Evolutionary conservation across 2,888 invertebrate species (phyloP).

Genomic region (Cactoblastis cactorum): DNA sequence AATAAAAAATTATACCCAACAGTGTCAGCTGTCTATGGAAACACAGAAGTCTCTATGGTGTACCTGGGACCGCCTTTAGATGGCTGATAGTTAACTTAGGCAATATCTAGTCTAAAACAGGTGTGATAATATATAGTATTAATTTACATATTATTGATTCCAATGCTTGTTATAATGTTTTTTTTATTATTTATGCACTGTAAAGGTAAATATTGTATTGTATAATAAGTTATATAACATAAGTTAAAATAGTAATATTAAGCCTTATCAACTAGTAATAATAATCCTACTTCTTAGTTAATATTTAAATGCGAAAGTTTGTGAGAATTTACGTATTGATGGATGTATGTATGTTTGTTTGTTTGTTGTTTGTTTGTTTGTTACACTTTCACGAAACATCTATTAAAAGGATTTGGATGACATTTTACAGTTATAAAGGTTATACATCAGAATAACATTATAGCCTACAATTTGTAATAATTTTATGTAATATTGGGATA

Average conservation of each 20-base stretch:
- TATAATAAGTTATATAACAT: not conserved
- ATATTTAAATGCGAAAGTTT: no score
- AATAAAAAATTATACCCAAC: slow-evolving; percentile 96
- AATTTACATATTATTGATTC: slow-evolving; percentile 2
- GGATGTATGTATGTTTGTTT: no score
- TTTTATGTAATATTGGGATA: no score
- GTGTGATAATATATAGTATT: slow-evolving; percentile 15
- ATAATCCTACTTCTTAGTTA: no score
- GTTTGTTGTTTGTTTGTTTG: no score
- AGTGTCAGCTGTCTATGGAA: slow-evolving; percentile 98
- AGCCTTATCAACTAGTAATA: not conserved
- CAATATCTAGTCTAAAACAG: slow-evolving; percentile 23
- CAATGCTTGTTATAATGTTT: slow-evolving; percentile 4
- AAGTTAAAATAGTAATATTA: not conserved
- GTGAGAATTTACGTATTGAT: no score
- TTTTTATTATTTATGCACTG: not conserved
- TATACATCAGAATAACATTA: no score
- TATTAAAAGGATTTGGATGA: no score
- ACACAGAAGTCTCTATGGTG: slow-evolving; percentile 99
- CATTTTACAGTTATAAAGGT: no score
- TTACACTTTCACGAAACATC: no score
- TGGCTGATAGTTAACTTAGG: slow-evolving; percentile 82
- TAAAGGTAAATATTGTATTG: not conserved
- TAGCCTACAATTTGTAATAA: no score
- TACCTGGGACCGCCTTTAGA: slow-evolving; percentile 98